phyloP scores from a whole-genome alignment of 2,888 invertebrate species.

The Callosobruchus maculatus region DNA sequence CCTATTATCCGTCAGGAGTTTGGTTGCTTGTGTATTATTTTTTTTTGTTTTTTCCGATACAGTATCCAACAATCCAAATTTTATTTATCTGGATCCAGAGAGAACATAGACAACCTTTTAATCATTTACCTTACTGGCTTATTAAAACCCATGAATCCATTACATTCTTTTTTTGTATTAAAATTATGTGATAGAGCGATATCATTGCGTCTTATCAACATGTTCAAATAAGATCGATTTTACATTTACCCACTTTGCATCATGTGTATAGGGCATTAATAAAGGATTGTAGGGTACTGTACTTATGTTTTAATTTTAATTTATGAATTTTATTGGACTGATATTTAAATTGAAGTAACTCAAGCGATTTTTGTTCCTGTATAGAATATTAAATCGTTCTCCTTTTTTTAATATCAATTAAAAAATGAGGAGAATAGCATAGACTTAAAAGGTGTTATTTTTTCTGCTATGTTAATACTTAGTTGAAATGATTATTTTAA shows the following conservation, averaged over 20 bases:
- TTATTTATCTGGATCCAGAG: too few species aligned
- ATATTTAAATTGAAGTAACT: conserved; percentile 25
- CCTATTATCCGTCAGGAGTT: conserved; percentile 38
- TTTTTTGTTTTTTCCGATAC: conserved; percentile 8
- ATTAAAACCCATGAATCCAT: too few species aligned
- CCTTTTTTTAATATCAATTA: conserved; percentile 12
- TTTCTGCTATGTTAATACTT: conserved; percentile 20
- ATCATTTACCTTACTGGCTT: too few species aligned
- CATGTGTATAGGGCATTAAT: background rate
- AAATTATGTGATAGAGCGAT: too few species aligned
- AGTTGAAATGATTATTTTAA: conserved; percentile 14
- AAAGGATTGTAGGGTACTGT: background rate
- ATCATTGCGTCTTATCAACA: too few species aligned
- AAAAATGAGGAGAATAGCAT: conserved; percentile 6
- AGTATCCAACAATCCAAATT: background rate
- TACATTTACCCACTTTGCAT: too few species aligned
- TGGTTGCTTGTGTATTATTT: conserved; percentile 34
- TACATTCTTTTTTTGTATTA: too few species aligned
- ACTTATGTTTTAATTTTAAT: background rate
- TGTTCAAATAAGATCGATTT: too few species aligned
- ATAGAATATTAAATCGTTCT: conserved; percentile 3
- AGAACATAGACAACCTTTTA: too few species aligned
- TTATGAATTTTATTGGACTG: conserved; percentile 20
- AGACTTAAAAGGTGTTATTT: conserved; percentile 12
- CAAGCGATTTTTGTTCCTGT: conserved; percentile 15